Conservation (phyloP, 2,113 vertebrate species). For the Canis aureus region DNA sequence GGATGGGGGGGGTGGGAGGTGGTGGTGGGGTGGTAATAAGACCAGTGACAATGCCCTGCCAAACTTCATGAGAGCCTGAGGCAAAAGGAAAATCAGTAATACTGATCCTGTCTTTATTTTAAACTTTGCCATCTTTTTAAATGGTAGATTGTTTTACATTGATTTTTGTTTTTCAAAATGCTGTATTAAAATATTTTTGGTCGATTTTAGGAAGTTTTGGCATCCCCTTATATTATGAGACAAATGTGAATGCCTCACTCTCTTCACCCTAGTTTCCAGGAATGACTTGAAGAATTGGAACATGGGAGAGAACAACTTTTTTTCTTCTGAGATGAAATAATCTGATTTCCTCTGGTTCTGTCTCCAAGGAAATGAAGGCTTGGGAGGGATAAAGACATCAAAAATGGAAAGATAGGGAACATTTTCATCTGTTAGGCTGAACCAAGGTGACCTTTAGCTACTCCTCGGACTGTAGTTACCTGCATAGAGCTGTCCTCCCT, state of each 20-base stretch:
- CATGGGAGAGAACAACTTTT: neutral
- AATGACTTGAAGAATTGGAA: neutral
- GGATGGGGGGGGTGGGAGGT: neutral
- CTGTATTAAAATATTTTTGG: neutral
- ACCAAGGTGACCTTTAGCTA: neutral
- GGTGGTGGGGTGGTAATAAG: neutral
- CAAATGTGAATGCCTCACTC: neutral
- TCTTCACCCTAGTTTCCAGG: neutral
- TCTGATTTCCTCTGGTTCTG: neutral
- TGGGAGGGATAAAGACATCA: neutral
- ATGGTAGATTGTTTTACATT: neutral
- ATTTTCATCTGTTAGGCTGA: neutral
- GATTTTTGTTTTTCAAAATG: conserved; percentile 10
- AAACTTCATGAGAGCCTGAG: neutral
- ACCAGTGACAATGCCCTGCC: neutral
- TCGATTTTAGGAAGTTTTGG: neutral
- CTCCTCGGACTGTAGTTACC: neutral
- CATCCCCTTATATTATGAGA: neutral
- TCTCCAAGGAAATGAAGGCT: neutral
- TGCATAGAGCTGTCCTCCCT: neutral
- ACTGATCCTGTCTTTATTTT: neutral
- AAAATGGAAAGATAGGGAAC: neutral
- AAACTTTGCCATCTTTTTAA: neutral
- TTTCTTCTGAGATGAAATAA: neutral
- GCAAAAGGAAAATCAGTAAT: neutral